Evolutionary conservation across 2,888 invertebrate genomes (phyloP), one percentile per base, ranked within the genome.

Genomic region (Notodonta dromedarius): DNA sequence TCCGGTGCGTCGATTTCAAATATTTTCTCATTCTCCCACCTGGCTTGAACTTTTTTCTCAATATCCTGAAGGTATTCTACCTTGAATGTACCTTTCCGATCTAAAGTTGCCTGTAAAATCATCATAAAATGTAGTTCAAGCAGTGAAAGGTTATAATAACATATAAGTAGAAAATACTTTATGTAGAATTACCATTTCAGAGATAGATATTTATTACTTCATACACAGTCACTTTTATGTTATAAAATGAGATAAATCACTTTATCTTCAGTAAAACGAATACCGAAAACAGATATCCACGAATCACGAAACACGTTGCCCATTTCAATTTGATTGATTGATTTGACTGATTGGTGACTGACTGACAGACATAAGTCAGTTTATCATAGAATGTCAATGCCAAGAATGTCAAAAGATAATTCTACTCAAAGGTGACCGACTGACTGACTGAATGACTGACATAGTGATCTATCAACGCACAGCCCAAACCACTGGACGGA

Each of bases 21-120:
- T 44, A 96, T 94, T 80, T 96, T 97, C 61, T 96, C 96, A 16
- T 93, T 87, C 51, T 97, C 96, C 99, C 99, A 99, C 88, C 95
- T 95, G 63, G 95, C 93, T 86, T 99, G 99, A 13, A 98, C 96
- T 67, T 96, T 95, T 64, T 94, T 94, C 83, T 99, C 99, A 71
- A 99, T 98, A 76, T 97, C 96, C 86, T 97, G 97, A 6, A 99
- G 95, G 83, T 97, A 98, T 83, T 97, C 97, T 51, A 99, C 97
- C 93, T 99, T 99, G 77, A 98, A 98, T n/a, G 98, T 98, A 56
- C 98, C 98, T 91, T 99, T 99, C 53, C 98, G 84, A 67, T 88
- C 91, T 66, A 86, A 77, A 8, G 86, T 84, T 65, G 87, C 85
- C 94, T 94, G 72, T 67, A 85, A 74, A 56, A 14, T 42, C 0